Base-by-base conservation (phyloP, 2,113 vertebrate species). In the Nothoprocta pentlandii region DNA sequence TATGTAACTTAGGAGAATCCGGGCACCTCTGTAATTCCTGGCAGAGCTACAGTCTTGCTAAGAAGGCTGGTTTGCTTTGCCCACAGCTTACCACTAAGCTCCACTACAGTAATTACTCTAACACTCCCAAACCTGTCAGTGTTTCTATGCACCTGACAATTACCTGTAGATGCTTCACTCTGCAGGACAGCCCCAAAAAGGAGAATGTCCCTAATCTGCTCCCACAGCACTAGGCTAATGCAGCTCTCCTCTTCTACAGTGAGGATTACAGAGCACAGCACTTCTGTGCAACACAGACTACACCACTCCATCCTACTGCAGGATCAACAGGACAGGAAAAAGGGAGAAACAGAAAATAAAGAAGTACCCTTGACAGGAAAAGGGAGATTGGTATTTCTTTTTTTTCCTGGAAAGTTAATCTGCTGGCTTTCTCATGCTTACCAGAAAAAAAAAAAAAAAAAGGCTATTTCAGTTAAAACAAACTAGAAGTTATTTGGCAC, bases 41-140 rank as follows among this genome's bases (percentile, higher is more conserved):
- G n/a, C 4, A 53, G n/a, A 89, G 14, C 4, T 30, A 46, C 12
- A 23, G 0, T 1, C 14, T 41, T 59, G 22, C 36, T 80, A 56
- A 54, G 2, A 51, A 70, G 53, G 20, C 14, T 36, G 16, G 51
- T 49, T 12, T 64, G 41, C 9, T 44, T 76, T 41, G 34, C 34
- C 53, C 32, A 56, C 4, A 46, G 11, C 3, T 79, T 46, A 75
- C 0, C 0, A 30, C 87, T 42, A 73, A 61, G 36, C n/a, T 61
- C 30, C 9, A 2, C 3, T 62, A 66, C 3, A 76, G 12, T 44
- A 73, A 61, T 0, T 74, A 5, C 23, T 23, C 12, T 36, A 79
- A 17, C 36, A 39, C 36, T 39, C 36, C 36, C 42, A 56, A 54
- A 25, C 34, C 39, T 92, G 32, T 10, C 39, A 80, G 12, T 8